phyloP scores from a whole-genome alignment of 2,888 invertebrate species.

The Protophormia terraenovae region DNA sequence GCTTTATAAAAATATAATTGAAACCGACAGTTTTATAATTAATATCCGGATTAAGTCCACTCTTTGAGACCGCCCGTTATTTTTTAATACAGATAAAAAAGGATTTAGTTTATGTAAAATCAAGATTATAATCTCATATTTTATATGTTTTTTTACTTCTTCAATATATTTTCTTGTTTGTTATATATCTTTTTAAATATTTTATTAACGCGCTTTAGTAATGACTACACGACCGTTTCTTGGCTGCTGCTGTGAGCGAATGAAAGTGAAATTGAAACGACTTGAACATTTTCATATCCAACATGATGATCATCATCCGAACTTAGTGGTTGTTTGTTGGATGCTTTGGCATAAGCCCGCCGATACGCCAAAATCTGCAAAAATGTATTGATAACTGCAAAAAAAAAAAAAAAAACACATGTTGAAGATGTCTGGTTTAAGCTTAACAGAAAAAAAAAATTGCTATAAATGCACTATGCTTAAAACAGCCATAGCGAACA shows the following conservation, averaged over 20 bases:
- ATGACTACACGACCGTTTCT: slow-evolving; percentile 69
- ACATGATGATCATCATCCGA: slow-evolving; percentile 36
- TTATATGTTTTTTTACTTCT: neutral
- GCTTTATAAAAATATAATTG: neutral
- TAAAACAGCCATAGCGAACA: too few species aligned
- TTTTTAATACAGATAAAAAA: slow-evolving; percentile 39
- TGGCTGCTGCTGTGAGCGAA: slow-evolving; percentile 75
- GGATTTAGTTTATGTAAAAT: slow-evolving; percentile 31
- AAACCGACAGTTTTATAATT: slow-evolving; percentile 23
- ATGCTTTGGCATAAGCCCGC: slow-evolving; percentile 38
- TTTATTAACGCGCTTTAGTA: slow-evolving; percentile 39
- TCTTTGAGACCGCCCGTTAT: neutral
- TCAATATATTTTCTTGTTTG: neutral
- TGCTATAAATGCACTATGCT: neutral
- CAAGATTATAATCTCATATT: neutral
- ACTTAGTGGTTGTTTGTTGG: neutral
- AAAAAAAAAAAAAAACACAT: slow-evolving; percentile 22
- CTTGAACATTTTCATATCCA: slow-evolving; percentile 76
- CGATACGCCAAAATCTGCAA: slow-evolving; percentile 20
- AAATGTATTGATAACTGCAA: neutral
- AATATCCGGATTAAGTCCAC: slow-evolving; percentile 40
- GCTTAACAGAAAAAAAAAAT: slow-evolving; percentile 6
- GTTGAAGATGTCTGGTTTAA: slow-evolving; percentile 53
- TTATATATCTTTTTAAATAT: neutral
- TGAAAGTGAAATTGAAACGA: slow-evolving; percentile 79